A percentile compares a stretch with the other conserved stretches of the same genome.
Conservation (phyloP, 2,797 vertebrate genomes). For the Hoplostethus mediterraneus region DNA sequence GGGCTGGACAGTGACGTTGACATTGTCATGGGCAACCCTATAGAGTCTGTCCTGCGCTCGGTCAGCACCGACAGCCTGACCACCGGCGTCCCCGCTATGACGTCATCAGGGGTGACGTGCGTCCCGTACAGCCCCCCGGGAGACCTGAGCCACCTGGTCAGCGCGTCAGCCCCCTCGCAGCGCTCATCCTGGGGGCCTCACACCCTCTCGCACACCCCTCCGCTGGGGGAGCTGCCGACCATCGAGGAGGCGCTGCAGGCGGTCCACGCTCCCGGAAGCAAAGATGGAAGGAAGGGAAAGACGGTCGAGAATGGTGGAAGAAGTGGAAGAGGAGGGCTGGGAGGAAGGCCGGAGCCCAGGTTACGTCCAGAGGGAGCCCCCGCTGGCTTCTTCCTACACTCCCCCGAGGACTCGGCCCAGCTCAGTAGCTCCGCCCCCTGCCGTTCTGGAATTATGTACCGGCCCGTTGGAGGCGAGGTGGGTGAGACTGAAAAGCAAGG, state of each 20-base stretch:
- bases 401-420: slow-evolving; percentile 73
- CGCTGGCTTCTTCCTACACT: slow-evolving; percentile 93
- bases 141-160: slow-evolving; percentile 82
- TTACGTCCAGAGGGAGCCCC: slow-evolving; percentile 91
- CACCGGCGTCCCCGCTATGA: slow-evolving; percentile 73
- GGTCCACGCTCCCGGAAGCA: slow-evolving; percentile 76
- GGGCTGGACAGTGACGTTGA: slow-evolving; percentile 97
- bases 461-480: slow-evolving; percentile 63
- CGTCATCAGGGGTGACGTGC: slow-evolving; percentile 57
- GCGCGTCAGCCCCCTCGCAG: slow-evolving; percentile 70
- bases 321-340: slow-evolving; percentile 37
- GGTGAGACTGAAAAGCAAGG: slow-evolving; percentile 50
- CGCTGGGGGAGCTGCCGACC: slow-evolving; percentile 87
- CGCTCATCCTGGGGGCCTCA: slow-evolving; percentile 76
- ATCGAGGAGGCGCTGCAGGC: slow-evolving; percentile 91
- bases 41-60: slow-evolving; percentile 88
- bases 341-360: slow-evolving; percentile 82
- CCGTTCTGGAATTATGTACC: slow-evolving; percentile 71
- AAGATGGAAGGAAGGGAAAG: slow-evolving; percentile 59
- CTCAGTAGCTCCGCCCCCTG: slow-evolving; percentile 84
- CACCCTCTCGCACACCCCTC: slow-evolving; percentile 51
- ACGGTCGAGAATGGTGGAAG: slow-evolving; percentile 51
- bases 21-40: slow-evolving; percentile 94
- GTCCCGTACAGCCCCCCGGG: slow-evolving; percentile 72
- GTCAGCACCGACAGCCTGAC: slow-evolving; percentile 90